Evolutionary conservation across 2,797 vertebrate genomes (phyloP).

Genomic region (Merluccius polli): DNA sequence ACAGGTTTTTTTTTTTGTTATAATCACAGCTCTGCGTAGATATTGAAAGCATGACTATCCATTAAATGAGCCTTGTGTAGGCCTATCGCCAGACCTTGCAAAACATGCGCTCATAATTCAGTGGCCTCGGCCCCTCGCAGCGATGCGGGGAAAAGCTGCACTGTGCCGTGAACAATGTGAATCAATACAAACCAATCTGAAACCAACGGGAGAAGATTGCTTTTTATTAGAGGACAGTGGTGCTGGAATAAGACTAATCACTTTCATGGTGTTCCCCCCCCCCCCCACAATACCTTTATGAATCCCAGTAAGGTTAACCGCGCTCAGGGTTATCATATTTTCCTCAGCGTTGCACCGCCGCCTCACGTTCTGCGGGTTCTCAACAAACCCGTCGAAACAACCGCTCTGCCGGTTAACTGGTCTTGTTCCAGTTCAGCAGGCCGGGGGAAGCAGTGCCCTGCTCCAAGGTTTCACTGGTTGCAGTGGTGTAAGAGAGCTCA

Average conservation of each 20-base stretch:
- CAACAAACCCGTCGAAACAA: no score
- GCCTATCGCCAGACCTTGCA: slow-evolving; percentile 34
- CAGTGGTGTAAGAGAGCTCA: background rate
- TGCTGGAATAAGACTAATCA: slow-evolving; percentile 27
- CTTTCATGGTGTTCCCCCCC: background rate
- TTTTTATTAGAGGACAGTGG: slow-evolving; percentile 29
- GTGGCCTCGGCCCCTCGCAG: slow-evolving; percentile 5
- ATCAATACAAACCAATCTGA: slow-evolving; percentile 42
- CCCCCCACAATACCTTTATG: slow-evolving; percentile 11
- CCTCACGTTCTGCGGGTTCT: background rate
- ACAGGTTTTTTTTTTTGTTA: background rate
- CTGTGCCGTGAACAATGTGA: slow-evolving; percentile 21
- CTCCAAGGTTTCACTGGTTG: background rate
- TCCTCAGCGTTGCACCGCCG: background rate
- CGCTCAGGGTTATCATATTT: background rate
- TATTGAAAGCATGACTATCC: slow-evolving; percentile 52
- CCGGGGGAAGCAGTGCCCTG: no score
- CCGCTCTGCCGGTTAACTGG: no score
- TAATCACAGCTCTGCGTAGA: slow-evolving; percentile 39
- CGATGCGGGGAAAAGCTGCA: slow-evolving; percentile 33
- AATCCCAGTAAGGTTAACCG: slow-evolving; percentile 17
- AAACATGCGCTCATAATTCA: slow-evolving; percentile 39
- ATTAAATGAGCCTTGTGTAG: slow-evolving; percentile 39
- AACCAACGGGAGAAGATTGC: slow-evolving; percentile 22
- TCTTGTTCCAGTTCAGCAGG: no score